Conservation (phyloP, 2,888 invertebrate genomes). For the Sycophila texana region DNA sequence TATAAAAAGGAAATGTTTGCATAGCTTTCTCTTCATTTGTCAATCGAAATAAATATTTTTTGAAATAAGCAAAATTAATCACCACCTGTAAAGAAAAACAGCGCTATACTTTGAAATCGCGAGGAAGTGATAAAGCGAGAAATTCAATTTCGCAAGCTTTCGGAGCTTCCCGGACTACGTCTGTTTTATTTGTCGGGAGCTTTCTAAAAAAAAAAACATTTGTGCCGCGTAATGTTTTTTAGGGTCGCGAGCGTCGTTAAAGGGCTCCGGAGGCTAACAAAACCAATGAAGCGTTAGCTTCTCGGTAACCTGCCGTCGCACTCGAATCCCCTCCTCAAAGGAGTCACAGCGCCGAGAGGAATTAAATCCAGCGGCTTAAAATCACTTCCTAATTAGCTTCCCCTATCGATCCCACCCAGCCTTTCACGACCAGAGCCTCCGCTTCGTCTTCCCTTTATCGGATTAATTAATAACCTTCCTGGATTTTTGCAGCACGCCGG, state of each 20-base stretch:
- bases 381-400: slow-evolving; percentile 30
- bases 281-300: slow-evolving; percentile 1
- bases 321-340: slow-evolving; percentile 1
- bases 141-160: too few relatives aligned
- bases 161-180: too few relatives aligned
- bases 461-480: slow-evolving; percentile 11
- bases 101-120: too few relatives aligned
- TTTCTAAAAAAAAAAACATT: background rate
- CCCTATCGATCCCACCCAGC: background rate
- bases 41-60: too few relatives aligned
- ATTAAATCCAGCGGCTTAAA: slow-evolving; percentile 7
- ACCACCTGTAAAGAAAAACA: too few relatives aligned
- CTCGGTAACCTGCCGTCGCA: background rate
- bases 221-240: background rate
- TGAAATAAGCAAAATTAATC: too few relatives aligned
- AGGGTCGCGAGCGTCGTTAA: background rate
- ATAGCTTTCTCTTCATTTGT: too few relatives aligned
- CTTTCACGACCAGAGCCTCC: background rate
- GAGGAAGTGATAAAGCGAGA: too few relatives aligned
- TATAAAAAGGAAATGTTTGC: too few relatives aligned
- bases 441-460: background rate
- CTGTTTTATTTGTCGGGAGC: too few relatives aligned
- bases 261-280: slow-evolving; percentile 17
- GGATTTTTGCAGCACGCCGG: slow-evolving; percentile 82
- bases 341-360: background rate